A percentile compares a stretch with the other conserved stretches of the same genome.
Conservation (phyloP, 1,140 invertebrate species). For the Drosophila azteca region DNA sequence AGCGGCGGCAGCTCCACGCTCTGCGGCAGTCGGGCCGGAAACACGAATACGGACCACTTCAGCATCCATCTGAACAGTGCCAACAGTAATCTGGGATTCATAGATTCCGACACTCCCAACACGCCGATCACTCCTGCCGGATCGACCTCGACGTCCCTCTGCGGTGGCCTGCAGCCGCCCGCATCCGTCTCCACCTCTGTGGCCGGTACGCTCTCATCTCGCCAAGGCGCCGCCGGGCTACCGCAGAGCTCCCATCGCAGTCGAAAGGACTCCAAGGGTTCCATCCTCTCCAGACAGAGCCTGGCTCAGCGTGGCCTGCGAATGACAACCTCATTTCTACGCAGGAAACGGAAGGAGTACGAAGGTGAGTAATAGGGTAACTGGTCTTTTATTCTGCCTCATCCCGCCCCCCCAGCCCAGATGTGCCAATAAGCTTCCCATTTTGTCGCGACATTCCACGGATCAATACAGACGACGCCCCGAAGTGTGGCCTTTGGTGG, state of each 20-base stretch:
- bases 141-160: conserved; percentile 44
- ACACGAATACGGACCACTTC: conserved; percentile 34
- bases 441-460: conserved; percentile 10
- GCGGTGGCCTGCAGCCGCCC: conserved; percentile 40
- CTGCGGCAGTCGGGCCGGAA: conserved; percentile 33
- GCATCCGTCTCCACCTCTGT: conserved; percentile 48
- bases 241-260: conserved; percentile 38
- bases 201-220: conserved; percentile 63
- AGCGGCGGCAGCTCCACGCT: conserved; percentile 45
- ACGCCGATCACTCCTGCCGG: conserved; percentile 55
- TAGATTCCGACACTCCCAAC: conserved; percentile 77
- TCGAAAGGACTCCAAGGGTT: conserved; percentile 71
- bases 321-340: conserved; percentile 73
- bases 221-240: conserved; percentile 22
- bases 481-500: conserved; percentile 34
- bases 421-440: not conserved
- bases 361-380: conserved; percentile 75
- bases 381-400: conserved; percentile 5
- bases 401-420: conserved; percentile 10
- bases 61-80: conserved; percentile 80
- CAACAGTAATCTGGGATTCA: conserved; percentile 78
- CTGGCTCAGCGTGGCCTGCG: conserved; percentile 62
- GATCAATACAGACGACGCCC: conserved; percentile 47
- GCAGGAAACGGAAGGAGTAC: conserved; percentile 70
- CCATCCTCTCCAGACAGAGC: conserved; percentile 62